Base-by-base conservation (phyloP, 2,113 vertebrate genomes). In the Dicerorhinus sumatrensis region DNA sequence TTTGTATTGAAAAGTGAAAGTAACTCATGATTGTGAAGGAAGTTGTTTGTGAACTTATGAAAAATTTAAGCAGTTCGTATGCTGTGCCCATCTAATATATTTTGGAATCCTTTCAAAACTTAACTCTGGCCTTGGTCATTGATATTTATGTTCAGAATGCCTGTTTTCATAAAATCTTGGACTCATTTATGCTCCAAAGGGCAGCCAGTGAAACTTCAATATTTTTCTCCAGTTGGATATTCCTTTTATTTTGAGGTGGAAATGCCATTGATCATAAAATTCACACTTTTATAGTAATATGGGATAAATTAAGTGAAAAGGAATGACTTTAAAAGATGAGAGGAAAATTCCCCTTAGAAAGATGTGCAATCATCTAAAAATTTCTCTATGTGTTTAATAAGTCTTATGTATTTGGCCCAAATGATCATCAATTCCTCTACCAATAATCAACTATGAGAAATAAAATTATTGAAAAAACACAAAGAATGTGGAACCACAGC, bases 1-100 rank as follows among this genome's bases (percentile, higher is more conserved):
- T 60, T 86, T 87, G 33, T 29, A 85, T 25, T 84, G n/a, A 89
- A 73, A 89, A 92, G 70, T 14, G 85, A 73, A 89, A 92, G 70
- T 14, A 87, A 60, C 23, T 60, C 21, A 81, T 0, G 31, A 56
- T 25, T 51, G 17, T 87, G 56, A 91, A 62, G 21, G 33, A 93
- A 80, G 75, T 11, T 85, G n/a, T 65, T 33, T 8, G 6, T 80
- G 63, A 51, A 51, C 70, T 67, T 81, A 18, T 4, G 48, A 70
- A 67, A 67, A 63, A 36, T 65, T 36, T 4, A 93, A 96, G 77
- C n/a, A 63, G 65, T 65, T 92, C 25, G 62, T 23, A 23, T 88
- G 17, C 21, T 51, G 51, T 58, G 33, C 21, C 76, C 11, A 39
- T 85, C 29, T 81, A 46, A 62, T 39, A 62, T 21, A 51, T 89